Conservation (phyloP, 2,888 invertebrate species). For the Aethes cnicana region DNA sequence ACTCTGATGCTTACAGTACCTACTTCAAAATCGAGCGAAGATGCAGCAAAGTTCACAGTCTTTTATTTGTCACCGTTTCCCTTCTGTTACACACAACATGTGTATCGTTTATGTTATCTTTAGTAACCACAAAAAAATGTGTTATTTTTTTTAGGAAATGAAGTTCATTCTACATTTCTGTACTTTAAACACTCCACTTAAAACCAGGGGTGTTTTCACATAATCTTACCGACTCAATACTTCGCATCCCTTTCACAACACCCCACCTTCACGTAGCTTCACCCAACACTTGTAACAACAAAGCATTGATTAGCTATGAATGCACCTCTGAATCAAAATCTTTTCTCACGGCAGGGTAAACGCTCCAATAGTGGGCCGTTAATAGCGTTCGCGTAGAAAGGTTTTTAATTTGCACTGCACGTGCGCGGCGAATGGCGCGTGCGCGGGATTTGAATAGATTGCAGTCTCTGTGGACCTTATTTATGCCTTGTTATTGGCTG, state of each 20-base stretch:
- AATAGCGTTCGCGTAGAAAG: slow-evolving; percentile 65
- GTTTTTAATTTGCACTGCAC: slow-evolving; percentile 75
- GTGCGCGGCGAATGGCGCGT: slow-evolving; percentile 71
- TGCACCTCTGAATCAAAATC: slow-evolving; percentile 8
- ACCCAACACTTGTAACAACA: slow-evolving; percentile 22
- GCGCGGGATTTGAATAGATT: slow-evolving; percentile 39
- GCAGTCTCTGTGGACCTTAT: slow-evolving; percentile 25
- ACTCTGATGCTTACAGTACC: too few relatives aligned
- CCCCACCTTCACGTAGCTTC: too few relatives aligned
- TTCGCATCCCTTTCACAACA: slow-evolving; percentile 2
- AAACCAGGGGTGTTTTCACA: too few relatives aligned
- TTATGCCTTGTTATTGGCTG: slow-evolving; percentile 13
- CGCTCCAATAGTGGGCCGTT: slow-evolving; percentile 58
- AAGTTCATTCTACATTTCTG: too few relatives aligned
- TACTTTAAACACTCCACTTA: too few relatives aligned
- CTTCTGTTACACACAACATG: too few relatives aligned
- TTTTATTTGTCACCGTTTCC: too few relatives aligned
- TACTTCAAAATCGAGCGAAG: too few relatives aligned
- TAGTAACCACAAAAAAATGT: too few relatives aligned
- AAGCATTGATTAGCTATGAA: slow-evolving; percentile 6
- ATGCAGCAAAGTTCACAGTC: too few relatives aligned
- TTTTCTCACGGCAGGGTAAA: slow-evolving; percentile 41
- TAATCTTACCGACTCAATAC: background rate
- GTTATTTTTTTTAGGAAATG: too few relatives aligned
- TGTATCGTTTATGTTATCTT: too few relatives aligned